phyloP scores from a whole-genome alignment of 2,888 invertebrate species.

The Philonicus albiceps region DNA sequence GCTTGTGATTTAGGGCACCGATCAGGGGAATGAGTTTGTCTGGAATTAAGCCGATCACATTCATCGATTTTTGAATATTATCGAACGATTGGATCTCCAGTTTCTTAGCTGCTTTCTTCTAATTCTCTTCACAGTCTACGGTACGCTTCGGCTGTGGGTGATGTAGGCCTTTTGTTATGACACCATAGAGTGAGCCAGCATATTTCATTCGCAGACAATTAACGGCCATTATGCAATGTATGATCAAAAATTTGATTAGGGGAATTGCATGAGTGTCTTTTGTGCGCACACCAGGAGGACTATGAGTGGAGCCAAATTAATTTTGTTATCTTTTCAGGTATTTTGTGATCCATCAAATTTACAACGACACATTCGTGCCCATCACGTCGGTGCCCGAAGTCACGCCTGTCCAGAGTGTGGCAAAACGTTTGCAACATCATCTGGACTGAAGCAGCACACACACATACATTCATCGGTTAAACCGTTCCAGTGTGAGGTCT shows the following conservation, averaged over 20 bases:
- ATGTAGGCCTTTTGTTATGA: constrained; percentile 35
- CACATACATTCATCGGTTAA: constrained; percentile 99
- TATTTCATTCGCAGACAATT: constrained; percentile 18
- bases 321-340: constrained; percentile 69
- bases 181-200: constrained; percentile 20
- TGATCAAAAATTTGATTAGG: constrained; percentile 23
- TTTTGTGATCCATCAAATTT: constrained; percentile 97
- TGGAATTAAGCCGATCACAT: constrained; percentile 26
- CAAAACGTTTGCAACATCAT: constrained; percentile 97
- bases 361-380: constrained; percentile 94
- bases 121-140: background rate
- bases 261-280: constrained; percentile 13
- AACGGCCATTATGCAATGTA: constrained; percentile 13
- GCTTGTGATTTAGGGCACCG: constrained; percentile 12
- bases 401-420: constrained; percentile 99
- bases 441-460: constrained; percentile 98
- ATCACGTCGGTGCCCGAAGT: constrained; percentile 94
- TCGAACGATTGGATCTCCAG: constrained; percentile 32
- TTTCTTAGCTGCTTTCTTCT: background rate
- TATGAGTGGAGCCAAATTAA: background rate
- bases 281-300: background rate
- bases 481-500: constrained; percentile 96
- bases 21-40: background rate
- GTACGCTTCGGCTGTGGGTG: background rate
- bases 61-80: constrained; percentile 32